phyloP scores from a whole-genome alignment of 1,140 invertebrate genomes.

The Brachionus asplanchnoidis region DNA sequence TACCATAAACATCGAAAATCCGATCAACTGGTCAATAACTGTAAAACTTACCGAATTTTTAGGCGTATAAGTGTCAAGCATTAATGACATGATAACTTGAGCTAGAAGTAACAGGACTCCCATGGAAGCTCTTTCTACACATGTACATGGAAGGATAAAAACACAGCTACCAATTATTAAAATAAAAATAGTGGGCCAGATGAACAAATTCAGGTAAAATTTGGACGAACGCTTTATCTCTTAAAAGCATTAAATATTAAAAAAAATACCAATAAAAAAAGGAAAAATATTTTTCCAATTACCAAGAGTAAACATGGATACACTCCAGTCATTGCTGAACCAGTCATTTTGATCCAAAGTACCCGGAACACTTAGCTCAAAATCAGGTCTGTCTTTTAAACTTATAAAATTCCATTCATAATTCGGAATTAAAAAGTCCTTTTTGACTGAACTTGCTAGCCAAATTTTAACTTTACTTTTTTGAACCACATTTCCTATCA shows the following conservation, averaged over 20 bases:
- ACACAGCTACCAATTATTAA: neutral
- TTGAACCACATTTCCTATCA: constrained; percentile 25
- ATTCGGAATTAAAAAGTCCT: neutral
- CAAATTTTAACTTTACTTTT: constrained; percentile 13
- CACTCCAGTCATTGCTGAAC: constrained; percentile 38
- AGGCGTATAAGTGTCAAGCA: constrained; percentile 12
- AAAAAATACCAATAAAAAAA: neutral
- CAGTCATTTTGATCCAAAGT: neutral
- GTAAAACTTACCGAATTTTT: neutral
- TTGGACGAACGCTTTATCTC: neutral
- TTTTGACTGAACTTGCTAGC: neutral
- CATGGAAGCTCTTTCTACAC: constrained; percentile 28
- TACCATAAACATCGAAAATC: constrained; percentile 37
- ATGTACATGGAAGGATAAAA: constrained; percentile 10
- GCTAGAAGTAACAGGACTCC: constrained; percentile 12
- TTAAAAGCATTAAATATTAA: neutral
- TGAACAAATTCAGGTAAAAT: constrained; percentile 31
- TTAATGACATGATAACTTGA: constrained; percentile 20
- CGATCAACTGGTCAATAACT: constrained; percentile 16
- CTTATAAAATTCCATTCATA: constrained; percentile 15
- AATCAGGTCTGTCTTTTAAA: neutral
- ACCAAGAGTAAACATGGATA: constrained; percentile 15
- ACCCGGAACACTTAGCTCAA: constrained; percentile 8
- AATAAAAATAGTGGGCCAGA: constrained; percentile 34
- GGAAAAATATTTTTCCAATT: neutral